These are phyloP conservation scores for Pheosia gnoma DNA, from an alignment of 2,888 invertebrate species.

Conservation along the genomic window DNA sequence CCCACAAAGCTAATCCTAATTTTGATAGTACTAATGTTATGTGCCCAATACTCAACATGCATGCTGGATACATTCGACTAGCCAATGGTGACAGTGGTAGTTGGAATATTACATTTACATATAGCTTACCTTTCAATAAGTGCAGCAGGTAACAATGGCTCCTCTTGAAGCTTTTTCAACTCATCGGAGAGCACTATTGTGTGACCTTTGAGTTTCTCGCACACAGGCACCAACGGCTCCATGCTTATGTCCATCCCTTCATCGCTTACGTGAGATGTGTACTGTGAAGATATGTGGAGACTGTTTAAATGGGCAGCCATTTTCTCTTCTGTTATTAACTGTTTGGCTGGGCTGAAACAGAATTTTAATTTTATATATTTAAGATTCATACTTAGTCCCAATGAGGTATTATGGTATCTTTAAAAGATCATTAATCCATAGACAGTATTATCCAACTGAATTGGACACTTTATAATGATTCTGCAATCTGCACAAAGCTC, in stretches of 20 bases:
- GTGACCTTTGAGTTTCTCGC: conserved; percentile 75
- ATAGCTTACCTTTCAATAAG: conserved; percentile 81
- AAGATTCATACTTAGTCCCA: too few relatives aligned
- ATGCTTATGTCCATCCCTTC: conserved; percentile 66
- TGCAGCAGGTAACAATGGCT: conserved; percentile 87
- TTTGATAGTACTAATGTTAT: too few relatives aligned
- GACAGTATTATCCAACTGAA: too few relatives aligned
- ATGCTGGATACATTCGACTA: too few relatives aligned
- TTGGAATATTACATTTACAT: not conserved
- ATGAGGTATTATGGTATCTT: too few relatives aligned
- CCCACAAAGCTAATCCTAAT: too few relatives aligned
- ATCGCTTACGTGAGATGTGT: conserved; percentile 59
- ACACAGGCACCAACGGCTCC: conserved; percentile 41
- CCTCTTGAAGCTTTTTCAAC: conserved; percentile 86
- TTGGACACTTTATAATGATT: too few relatives aligned
- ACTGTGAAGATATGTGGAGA: conserved; percentile 87
- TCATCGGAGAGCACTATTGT: conserved; percentile 88
- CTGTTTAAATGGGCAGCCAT: conserved; percentile 92
- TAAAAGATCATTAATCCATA: too few relatives aligned
- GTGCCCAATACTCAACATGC: too few relatives aligned
- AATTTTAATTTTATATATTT: not conserved
- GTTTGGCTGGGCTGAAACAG: conserved; percentile 85
- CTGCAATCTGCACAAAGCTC: too few relatives aligned
- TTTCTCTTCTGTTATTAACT: conserved; percentile 92
- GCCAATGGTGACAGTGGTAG: too few relatives aligned